Percentiles rank a stretch among this genome's conserved stretches.
phyloP scores from a whole-genome alignment of 1,140 invertebrate genomes.

The Drosophila biarmipes region DNA sequence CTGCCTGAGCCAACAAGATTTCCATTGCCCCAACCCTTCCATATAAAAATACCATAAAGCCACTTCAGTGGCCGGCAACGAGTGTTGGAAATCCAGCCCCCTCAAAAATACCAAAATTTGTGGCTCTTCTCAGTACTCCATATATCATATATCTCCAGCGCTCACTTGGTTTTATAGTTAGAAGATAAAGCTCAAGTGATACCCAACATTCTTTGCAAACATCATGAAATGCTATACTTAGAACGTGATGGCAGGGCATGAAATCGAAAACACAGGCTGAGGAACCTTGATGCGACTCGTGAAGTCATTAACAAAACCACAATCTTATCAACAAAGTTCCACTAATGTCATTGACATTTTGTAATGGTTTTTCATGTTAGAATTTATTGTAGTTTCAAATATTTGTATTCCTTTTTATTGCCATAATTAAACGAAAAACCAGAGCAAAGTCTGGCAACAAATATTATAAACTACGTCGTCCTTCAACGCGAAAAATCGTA shows the following conservation, averaged over 20 bases:
- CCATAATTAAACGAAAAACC: not conserved
- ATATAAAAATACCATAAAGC: not conserved
- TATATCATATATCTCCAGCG: not conserved
- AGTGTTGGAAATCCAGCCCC: constrained; percentile 9
- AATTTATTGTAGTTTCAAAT: not conserved
- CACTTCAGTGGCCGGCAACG: constrained; percentile 9
- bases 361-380: not conserved
- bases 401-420: not conserved
- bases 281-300: constrained; percentile 7
- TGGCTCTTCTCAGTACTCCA: constrained; percentile 1
- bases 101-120: constrained; percentile 13
- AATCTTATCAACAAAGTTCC: not conserved
- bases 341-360: not conserved
- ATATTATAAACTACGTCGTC: not conserved
- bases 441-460: not conserved
- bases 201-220: constrained; percentile 2
- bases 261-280: constrained; percentile 2
- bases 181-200: constrained; percentile 4
- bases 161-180: not conserved
- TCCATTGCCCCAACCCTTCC: constrained; percentile 1
- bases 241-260: constrained; percentile 15
- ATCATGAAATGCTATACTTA: constrained; percentile 17
- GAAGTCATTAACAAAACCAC: not conserved
- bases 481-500: too few species aligned
- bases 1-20: constrained; percentile 8